Base-by-base conservation (phyloP, 1,140 invertebrate genomes). In the Ptiloglossa arizonensis region DNA sequence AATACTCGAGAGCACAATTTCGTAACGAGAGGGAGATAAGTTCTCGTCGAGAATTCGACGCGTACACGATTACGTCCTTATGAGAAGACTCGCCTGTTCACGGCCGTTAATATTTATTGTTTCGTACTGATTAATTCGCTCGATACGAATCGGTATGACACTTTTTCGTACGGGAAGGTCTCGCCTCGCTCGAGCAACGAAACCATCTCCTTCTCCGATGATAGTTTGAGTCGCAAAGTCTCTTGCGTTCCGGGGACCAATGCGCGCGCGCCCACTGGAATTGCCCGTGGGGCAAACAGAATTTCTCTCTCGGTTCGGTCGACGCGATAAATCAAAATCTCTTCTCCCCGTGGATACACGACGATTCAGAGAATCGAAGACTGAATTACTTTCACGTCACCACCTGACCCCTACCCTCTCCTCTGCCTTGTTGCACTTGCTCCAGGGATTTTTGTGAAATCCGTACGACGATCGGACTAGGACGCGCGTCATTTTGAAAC, bases 321-420 rank as follows among this genome's bases (percentile, higher is more conserved):
- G 69, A 4, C 59, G 70, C 22, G 70, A 75, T n/a, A 44, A 22
- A 75, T 57, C 11, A 22, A 62, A 62, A 29, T 19, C 41, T 19
- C 9, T 62, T 11, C n/a, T 9, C 11, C 24, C 8, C 35, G 41
- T 11, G 9, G 29, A 9, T 8, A 19, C n/a, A 35, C 13, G n/a
- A 57, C 35, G 41, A 50, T 62, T 19, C 71, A 68, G 78, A 80
- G 78, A 80, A 69, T 67, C 54, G 46, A 80, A 80, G 78, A 80
- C 78, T 80, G 78, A 80, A 35, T 76, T 63, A 52, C n/a, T 69
- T 63, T 54, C 56, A 35, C 22, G 59, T 22, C n/a, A n/a, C n/a
- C n/a, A n/a, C n/a, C n/a, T n/a, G n/a, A n/a, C 24, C 38, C 19
- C 17, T 32, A 35, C 32, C 32, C 32, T 6, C 32, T 35, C 32